Base-by-base conservation (phyloP, 2,888 invertebrate genomes). In the Lycocerus yunnanus region DNA sequence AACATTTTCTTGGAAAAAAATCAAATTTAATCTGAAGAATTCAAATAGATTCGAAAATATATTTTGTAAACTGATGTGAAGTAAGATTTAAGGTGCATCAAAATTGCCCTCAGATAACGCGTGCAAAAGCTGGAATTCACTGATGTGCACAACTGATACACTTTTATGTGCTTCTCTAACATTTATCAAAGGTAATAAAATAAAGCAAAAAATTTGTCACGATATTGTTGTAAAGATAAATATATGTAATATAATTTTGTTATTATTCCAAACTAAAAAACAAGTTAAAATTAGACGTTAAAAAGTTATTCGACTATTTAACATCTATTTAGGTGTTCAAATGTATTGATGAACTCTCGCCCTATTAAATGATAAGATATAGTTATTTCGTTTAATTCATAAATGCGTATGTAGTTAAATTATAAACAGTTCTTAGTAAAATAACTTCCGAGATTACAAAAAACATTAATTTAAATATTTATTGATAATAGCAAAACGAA, bases 361-460 rank as follows among this genome's bases (percentile, higher is more conserved):
- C 67, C 63, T 15, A 43, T 20, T n/a, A n/a, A 15, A 6, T 8
- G 71, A 71, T 68, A 68, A 68, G 72, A 67, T 66, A 71, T 18
- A 15, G 15, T 14, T 24, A 21, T 58, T 72, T 13, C 59, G 14
- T 66, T 18, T 21, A 15, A 65, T 24, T 58, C 61, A 68, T 20
- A 59, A 72, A 63, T 68, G 58, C 61, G 61, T 68, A 71, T 66
- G 43, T 20, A 20, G 58, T 60, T 63, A 63, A 60, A 43, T 68
- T 65, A 58, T 68, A 72, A 72, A 72, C 68, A 72, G 68, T 72
- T 72, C 72, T 58, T 4, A 68, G 72, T 72, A 68, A 20, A 58
- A 59, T n/a, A 24, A 20, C 15, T 58, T 20, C 14, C 16, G 27
- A 6, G 24, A 43, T 71, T 61, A 72, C 27, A 60, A 67, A 60